A percentile compares a stretch with the other conserved stretches of the same genome.
These are phyloP conservation scores for Bemisia tabaci DNA, from an alignment of 1,140 invertebrate genomes.

Conservation along the genomic window DNA sequence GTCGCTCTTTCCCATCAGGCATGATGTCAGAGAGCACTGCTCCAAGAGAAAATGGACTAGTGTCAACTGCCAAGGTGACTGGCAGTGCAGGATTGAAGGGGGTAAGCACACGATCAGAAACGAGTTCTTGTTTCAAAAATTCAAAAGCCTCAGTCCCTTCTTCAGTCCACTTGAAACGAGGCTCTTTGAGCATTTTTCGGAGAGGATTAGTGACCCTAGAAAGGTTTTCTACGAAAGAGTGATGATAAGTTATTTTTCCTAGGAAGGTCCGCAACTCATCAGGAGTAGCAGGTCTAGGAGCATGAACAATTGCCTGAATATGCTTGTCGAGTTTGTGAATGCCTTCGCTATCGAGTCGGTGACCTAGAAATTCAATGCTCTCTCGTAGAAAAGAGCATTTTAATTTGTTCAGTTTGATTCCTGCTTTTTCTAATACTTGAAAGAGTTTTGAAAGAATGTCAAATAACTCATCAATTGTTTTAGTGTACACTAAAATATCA, in stretches of 20 bases:
- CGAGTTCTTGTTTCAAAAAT: constrained; percentile 24
- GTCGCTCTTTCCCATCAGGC: constrained; percentile 26
- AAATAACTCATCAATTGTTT: not conserved
- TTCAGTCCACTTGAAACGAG: constrained; percentile 11
- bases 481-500: constrained; percentile 23
- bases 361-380: constrained; percentile 20
- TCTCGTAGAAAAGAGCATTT: constrained; percentile 14
- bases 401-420: constrained; percentile 9
- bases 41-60: constrained; percentile 34
- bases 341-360: constrained; percentile 17
- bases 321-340: constrained; percentile 31
- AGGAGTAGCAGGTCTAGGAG: constrained; percentile 25
- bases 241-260: constrained; percentile 34
- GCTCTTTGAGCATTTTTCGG: constrained; percentile 21
- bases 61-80: constrained; percentile 34
- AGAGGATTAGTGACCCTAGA: constrained; percentile 27
- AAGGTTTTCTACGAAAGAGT: constrained; percentile 31
- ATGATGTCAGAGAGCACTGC: constrained; percentile 34
- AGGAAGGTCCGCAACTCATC: constrained; percentile 26
- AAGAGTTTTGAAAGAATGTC: constrained; percentile 10
- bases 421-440: constrained; percentile 5
- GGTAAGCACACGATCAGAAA: constrained; percentile 17
- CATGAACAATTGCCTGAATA: constrained; percentile 25
- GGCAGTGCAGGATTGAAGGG: constrained; percentile 29
- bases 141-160: constrained; percentile 22